Percentiles rank a stretch among this genome's conserved stretches.
These are phyloP conservation scores for Rhopalosiphum padi DNA, from an alignment of 1,140 invertebrate genomes.

Conservation along the genomic window DNA sequence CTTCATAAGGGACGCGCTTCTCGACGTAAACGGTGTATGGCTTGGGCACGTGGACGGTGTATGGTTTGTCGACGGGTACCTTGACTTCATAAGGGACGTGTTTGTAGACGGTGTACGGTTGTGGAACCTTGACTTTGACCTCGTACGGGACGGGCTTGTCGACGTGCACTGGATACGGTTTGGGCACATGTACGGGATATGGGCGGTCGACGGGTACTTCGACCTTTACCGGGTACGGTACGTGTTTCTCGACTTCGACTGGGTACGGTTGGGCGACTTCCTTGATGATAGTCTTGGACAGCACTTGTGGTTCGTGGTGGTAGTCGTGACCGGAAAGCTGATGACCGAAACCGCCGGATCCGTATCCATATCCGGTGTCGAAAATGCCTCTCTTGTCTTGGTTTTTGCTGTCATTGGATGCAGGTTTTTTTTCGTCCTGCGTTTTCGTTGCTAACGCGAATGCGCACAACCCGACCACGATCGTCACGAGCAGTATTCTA, in stretches of 20 bases:
- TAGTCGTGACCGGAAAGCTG: constrained; percentile 10
- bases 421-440: neutral
- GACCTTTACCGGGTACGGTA: constrained; percentile 58
- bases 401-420: neutral
- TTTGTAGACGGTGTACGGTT: constrained; percentile 20
- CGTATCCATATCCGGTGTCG: neutral
- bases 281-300: constrained; percentile 59
- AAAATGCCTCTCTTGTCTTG: constrained; percentile 25
- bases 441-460: neutral
- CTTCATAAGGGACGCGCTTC: constrained; percentile 69
- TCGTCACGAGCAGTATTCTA: neutral
- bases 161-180: constrained; percentile 62
- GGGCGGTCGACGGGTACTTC: constrained; percentile 59
- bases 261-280: constrained; percentile 59
- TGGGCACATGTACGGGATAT: constrained; percentile 61
- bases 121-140: constrained; percentile 48
- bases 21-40: constrained; percentile 73
- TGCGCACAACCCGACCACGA: neutral
- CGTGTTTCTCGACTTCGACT: constrained; percentile 57
- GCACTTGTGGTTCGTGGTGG: constrained; percentile 49
- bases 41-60: constrained; percentile 44
- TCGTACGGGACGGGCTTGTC: constrained; percentile 70
- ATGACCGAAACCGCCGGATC: neutral
- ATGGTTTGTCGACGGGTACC: constrained; percentile 34
- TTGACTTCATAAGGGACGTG: constrained; percentile 29